Evolutionary conservation across 2,888 invertebrate genomes (phyloP).

Genomic region (Mythimna lalbum): DNA sequence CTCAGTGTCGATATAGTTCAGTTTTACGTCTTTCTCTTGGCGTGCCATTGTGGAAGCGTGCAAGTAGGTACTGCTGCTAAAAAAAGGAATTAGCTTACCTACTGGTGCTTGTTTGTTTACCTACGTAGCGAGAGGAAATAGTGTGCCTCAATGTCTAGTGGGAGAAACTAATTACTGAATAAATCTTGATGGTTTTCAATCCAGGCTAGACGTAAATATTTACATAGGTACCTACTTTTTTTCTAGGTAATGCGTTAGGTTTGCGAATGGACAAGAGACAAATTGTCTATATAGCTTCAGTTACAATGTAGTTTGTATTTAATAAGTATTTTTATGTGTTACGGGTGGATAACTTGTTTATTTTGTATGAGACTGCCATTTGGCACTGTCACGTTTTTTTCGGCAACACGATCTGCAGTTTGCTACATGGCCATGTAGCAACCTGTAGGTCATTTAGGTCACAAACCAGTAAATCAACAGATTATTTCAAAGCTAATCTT

Average conservation of each 20-base stretch:
- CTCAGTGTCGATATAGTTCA: constrained; percentile 76
- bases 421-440: background rate
- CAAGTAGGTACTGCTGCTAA: constrained; percentile 73
- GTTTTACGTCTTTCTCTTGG: constrained; percentile 76
- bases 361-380: background rate
- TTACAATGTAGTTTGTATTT: background rate
- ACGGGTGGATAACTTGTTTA: background rate
- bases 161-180: constrained; percentile 34
- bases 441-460: background rate
- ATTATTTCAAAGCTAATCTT: background rate
- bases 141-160: constrained; percentile 45
- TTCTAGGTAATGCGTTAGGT: constrained; percentile 7
- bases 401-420: background rate
- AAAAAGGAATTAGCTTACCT: constrained; percentile 53
- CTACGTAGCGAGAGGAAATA: constrained; percentile 26
- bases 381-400: background rate
- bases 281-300: background rate
- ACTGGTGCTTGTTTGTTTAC: constrained; percentile 35
- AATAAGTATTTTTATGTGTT: background rate
- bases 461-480: background rate
- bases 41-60: constrained; percentile 85
- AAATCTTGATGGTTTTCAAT: constrained; percentile 20
- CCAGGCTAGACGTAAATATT: constrained; percentile 42
- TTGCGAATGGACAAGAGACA: background rate
- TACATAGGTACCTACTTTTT: no score